Conservation (phyloP, 1,140 invertebrate genomes). For the Drosophila guanche region DNA sequence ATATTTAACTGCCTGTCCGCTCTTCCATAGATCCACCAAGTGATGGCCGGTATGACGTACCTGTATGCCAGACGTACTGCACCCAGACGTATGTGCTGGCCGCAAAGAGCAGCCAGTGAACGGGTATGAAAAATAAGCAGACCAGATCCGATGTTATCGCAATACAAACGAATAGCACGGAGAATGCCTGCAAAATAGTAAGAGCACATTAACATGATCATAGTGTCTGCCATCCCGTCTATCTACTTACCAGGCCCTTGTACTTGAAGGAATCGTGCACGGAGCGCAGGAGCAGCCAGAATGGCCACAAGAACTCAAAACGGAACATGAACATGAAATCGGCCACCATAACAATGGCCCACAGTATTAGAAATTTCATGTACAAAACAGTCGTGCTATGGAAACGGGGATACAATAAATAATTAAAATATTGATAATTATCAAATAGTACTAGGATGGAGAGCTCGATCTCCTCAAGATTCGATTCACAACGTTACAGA, state of each 20-base stretch:
- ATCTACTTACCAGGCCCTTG: slow-evolving; percentile 96
- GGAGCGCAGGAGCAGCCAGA: slow-evolving; percentile 97
- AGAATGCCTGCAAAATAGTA: slow-evolving; percentile 93
- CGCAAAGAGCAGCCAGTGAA: slow-evolving; percentile 98
- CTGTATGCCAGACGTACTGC: slow-evolving; percentile 99
- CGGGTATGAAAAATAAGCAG: slow-evolving; percentile 99
- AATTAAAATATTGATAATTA: background rate
- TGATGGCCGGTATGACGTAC: slow-evolving; percentile 84
- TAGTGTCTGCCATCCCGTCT: background rate
- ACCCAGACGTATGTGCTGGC: slow-evolving; percentile 99
- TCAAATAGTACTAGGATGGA: background rate
- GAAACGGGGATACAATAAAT: slow-evolving; percentile 36
- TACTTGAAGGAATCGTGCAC: slow-evolving; percentile 99
- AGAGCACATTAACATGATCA: slow-evolving; percentile 16
- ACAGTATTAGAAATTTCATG: slow-evolving; percentile 97
- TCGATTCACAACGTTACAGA: background rate
- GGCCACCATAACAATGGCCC: slow-evolving; percentile 96
- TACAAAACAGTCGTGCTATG: slow-evolving; percentile 95
- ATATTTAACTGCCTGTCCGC: background rate
- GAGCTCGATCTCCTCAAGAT: background rate
- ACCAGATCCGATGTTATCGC: slow-evolving; percentile 99
- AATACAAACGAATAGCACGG: slow-evolving; percentile 98
- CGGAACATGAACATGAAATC: slow-evolving; percentile 99
- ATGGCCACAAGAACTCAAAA: slow-evolving; percentile 99
- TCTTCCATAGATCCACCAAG: background rate